phyloP scores from a whole-genome alignment of 2,888 invertebrate genomes.

The Anoncus sp. region DNA sequence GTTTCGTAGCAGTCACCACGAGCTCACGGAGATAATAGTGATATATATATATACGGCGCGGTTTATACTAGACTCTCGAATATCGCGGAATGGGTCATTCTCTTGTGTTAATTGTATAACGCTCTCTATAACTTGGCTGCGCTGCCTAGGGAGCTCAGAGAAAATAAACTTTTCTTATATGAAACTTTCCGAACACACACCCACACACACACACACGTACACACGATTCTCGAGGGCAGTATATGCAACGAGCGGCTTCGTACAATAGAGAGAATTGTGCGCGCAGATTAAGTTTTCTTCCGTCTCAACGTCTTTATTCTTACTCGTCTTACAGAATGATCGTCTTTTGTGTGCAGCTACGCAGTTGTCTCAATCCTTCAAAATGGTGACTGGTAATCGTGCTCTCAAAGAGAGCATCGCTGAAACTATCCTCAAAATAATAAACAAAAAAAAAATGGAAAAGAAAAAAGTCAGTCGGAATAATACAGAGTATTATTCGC shows the following conservation, averaged over 20 bases:
- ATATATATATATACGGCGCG: not conserved
- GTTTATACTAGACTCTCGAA: constrained; percentile 6
- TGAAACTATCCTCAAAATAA: too few relatives aligned
- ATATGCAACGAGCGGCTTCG: not conserved
- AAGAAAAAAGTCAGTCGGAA: too few relatives aligned
- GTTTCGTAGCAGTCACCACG: not conserved
- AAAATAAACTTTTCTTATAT: constrained; percentile 46
- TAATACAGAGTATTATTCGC: too few relatives aligned
- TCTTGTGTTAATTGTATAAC: constrained; percentile 50
- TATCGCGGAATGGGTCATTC: constrained; percentile 53
- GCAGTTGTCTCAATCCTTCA: not conserved
- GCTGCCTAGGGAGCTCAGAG: constrained; percentile 16
- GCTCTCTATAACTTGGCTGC: not conserved
- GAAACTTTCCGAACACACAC: constrained; percentile 50
- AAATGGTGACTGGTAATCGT: too few relatives aligned
- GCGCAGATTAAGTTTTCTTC: constrained; percentile 32
- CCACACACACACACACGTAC: not conserved
- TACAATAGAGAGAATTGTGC: constrained; percentile 37
- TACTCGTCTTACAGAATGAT: not conserved
- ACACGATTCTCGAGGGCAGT: not conserved
- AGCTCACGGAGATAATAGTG: not conserved
- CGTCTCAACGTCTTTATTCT: constrained; percentile 10
- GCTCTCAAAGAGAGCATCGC: too few relatives aligned
- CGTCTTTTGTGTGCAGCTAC: not conserved
- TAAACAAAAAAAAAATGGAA: too few relatives aligned